phyloP scores from a whole-genome alignment of 1,140 invertebrate genomes.

The Brevipalpus yothersi region DNA sequence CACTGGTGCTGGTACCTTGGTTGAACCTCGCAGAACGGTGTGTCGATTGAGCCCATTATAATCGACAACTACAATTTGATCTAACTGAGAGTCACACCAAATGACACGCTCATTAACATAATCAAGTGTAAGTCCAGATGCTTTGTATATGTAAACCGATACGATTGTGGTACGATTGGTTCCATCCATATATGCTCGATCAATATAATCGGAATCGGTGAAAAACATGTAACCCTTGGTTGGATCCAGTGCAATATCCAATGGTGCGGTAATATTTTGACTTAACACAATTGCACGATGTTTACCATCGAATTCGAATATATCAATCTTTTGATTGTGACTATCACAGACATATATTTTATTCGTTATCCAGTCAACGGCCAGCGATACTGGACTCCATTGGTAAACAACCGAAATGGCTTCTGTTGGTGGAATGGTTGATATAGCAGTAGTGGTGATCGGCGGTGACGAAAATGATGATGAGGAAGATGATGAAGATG shows the following conservation, averaged over 20 bases:
- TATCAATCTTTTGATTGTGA: conserved; percentile 69
- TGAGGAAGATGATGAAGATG: neutral
- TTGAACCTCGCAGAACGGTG: conserved; percentile 29
- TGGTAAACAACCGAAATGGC: conserved; percentile 49
- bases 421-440: conserved; percentile 1
- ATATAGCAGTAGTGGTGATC: conserved; percentile 6
- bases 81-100: conserved; percentile 83
- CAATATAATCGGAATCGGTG: conserved; percentile 64
- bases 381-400: conserved; percentile 64
- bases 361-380: conserved; percentile 88
- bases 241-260: conserved; percentile 75
- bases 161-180: conserved; percentile 53
- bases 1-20: conserved; percentile 55
- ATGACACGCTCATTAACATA: conserved; percentile 66
- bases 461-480: conserved; percentile 13
- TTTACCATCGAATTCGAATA: conserved; percentile 60
- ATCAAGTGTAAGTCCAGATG: conserved; percentile 57
- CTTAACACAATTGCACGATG: conserved; percentile 68
- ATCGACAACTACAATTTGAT: conserved; percentile 91
- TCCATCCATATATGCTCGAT: conserved; percentile 75
- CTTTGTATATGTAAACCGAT: conserved; percentile 67
- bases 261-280: conserved; percentile 65
- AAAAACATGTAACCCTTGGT: conserved; percentile 71
- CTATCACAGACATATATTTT: conserved; percentile 87
- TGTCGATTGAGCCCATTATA: conserved; percentile 52